Percentiles rank a stretch among this genome's conserved stretches.
phyloP scores from a whole-genome alignment of 2,888 invertebrate genomes.

The Phragmatobia fuliginosa region DNA sequence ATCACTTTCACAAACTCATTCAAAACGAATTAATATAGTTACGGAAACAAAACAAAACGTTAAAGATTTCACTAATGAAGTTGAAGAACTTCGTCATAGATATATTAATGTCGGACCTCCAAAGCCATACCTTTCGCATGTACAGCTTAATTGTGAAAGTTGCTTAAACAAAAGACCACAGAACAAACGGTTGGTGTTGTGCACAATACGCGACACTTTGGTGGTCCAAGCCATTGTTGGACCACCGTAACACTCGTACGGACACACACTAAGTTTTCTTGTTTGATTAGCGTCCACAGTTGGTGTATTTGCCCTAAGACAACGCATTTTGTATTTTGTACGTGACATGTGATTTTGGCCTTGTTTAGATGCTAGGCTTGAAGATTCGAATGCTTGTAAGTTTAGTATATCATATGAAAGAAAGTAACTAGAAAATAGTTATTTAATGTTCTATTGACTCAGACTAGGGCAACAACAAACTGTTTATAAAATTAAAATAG shows the following conservation, averaged over 20 bases:
- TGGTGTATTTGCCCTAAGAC: conserved; percentile 67
- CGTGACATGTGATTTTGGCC: conserved; percentile 8
- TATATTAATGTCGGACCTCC: conserved; percentile 32
- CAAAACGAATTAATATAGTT: conserved; percentile 30
- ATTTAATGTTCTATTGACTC: neutral
- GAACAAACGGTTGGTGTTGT: conserved; percentile 45
- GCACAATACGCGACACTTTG: conserved; percentile 65
- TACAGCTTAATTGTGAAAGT: conserved; percentile 81
- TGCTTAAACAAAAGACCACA: conserved; percentile 72
- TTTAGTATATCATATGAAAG: too few relatives aligned
- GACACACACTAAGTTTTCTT: conserved; percentile 70
- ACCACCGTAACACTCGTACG: conserved; percentile 67
- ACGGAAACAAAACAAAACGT: conserved; percentile 22
- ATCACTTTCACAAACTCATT: conserved; percentile 29
- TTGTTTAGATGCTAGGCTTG: neutral
- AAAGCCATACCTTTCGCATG: conserved; percentile 59
- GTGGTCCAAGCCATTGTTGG: conserved; percentile 68
- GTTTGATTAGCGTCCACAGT: conserved; percentile 71
- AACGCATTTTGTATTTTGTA: conserved; percentile 48
- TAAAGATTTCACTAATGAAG: conserved; percentile 31
- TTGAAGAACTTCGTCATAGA: conserved; percentile 36
- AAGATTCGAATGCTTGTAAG: too few relatives aligned
- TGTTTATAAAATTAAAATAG: neutral
- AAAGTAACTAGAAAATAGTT: too few relatives aligned
- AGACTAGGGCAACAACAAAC: neutral